Base-by-base conservation (phyloP, 2,888 invertebrate species). In the Eupithecia subumbrata region DNA sequence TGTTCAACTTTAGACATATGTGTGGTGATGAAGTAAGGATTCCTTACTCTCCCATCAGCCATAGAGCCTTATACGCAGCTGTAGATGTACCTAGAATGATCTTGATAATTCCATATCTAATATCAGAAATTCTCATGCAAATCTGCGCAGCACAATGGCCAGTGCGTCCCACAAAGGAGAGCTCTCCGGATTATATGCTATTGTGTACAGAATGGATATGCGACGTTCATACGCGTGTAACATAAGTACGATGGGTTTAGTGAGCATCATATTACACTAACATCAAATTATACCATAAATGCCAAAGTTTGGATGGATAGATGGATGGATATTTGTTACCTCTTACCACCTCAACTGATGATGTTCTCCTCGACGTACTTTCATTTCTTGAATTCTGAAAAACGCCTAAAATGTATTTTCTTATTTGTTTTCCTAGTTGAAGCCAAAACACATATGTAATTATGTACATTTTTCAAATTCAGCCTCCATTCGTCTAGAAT, bases 181-280 rank as follows among this genome's bases (percentile, higher is more conserved):
- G 66, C 52, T n/a, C n/a, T 40, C 71, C 77, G 77, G 77, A 77
- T 77, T 60, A 72, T 68, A 43, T 40, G 64, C 30, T 48, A 63
- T 69, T 68, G 76, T 72, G 77, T 56, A 48, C 71, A 63, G 48
- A 37, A 63, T 48, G 75, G 63, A 56, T 71, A 34, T 56, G 56
- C 30, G 30, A 63, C 43, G 60, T 37, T 25, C 40, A 64, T 30
- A 64, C 5, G 22, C 63, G 7, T 64, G 30, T 30, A 64, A 12
- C 63, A 1, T 11, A 56, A 12, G 8, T 45, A 14, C 43, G 40
- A 11, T 40, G 5, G 11, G 11, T 40, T 11, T 40, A 40, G 40
- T 40, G 37, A 37, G 37, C 5, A 37, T 37, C 37, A 37, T 37
- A 5, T 37, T 37, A 37, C 30, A 30, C 30, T 30, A 30, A 30